Evolutionary conservation across 2,797 vertebrate genomes (phyloP).

Genomic region (Falco peregrinus): DNA sequence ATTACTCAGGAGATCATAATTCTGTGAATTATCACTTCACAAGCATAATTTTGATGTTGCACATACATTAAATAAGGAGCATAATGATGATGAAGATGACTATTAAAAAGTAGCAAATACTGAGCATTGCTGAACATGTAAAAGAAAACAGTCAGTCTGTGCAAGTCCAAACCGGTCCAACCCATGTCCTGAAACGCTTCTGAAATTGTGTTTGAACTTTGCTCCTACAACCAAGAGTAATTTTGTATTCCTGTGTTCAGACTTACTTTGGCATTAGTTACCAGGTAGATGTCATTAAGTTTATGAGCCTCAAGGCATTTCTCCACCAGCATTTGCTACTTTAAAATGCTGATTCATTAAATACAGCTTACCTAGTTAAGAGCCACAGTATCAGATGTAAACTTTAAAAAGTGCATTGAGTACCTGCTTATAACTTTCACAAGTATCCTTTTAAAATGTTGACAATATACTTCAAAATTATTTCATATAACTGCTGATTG

Average conservation of each 20-base stretch:
- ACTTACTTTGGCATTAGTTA: background rate
- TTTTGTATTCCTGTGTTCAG: constrained; percentile 17
- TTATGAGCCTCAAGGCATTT: constrained; percentile 8
- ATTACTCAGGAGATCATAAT: background rate
- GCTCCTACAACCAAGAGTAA: constrained; percentile 9
- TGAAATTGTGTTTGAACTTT: constrained; percentile 34
- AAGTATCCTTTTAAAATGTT: background rate
- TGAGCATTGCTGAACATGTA: background rate
- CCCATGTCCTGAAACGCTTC: background rate
- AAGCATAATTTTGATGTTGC: background rate
- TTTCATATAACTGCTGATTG: background rate
- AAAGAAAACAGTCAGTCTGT: background rate
- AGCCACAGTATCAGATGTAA: background rate
- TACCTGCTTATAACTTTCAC: background rate
- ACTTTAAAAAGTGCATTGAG: background rate
- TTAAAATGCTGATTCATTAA: constrained; percentile 42
- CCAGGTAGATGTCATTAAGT: background rate
- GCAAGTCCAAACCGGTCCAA: constrained; percentile 27
- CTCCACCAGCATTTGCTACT: background rate
- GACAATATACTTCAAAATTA: background rate
- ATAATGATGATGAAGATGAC: background rate
- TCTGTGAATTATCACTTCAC: background rate
- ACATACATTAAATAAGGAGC: background rate
- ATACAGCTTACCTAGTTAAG: background rate
- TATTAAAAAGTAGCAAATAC: background rate